Base-by-base conservation (phyloP, 1,140 invertebrate species). In the Lepidurus couesii region DNA sequence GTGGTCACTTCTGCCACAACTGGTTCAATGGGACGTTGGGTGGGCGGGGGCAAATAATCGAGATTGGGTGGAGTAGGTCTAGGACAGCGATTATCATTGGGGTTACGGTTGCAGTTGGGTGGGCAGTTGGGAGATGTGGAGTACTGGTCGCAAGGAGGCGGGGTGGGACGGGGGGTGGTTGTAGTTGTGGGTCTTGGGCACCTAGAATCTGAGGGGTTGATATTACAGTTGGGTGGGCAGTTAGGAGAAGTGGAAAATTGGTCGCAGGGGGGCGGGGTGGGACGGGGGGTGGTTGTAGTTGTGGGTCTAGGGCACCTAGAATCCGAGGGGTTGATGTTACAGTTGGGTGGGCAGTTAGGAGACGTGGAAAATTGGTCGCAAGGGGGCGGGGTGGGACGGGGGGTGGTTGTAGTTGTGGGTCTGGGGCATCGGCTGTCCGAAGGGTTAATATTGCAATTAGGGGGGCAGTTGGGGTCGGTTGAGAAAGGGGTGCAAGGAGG, bases 11-110 rank as follows among this genome's bases (percentile, higher is more conserved):
- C 78, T n/a, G 44, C 73, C 9, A 75, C 73, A 44, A 74, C 42
- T 10, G 78, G 34, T 9, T 16, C 21, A 21, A 6, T n/a, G 10
- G 24, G 24, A 24, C 24, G 24, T 24, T 24, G 24, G 11, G 42
- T 47, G 11, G 75, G 42, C 11, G 44, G 73, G n/a, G 73, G 73
- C 44, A 21, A 75, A 74, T 77, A 77, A 13, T 77, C 26, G 24
- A 42, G 24, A 13, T 13, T 42, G 42, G 75, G 75, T 77, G 53
- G 53, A 21, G 53, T 65, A 65, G 53, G 53, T 21, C 21, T 65
- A 16, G 53, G 53, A 21, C 53, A 65, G 21, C 53, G 53, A 16
- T 13, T 13, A 21, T 65, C 53, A 21, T 21, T 65, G 21, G 53
- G 53, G 53, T 65, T 65, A 7, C 16, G 21, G 16, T 65, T 13